Percentiles rank a stretch among this genome's conserved stretches.
phyloP scores from a whole-genome alignment of 2,113 vertebrate species.

The Ciconia boyciana region DNA sequence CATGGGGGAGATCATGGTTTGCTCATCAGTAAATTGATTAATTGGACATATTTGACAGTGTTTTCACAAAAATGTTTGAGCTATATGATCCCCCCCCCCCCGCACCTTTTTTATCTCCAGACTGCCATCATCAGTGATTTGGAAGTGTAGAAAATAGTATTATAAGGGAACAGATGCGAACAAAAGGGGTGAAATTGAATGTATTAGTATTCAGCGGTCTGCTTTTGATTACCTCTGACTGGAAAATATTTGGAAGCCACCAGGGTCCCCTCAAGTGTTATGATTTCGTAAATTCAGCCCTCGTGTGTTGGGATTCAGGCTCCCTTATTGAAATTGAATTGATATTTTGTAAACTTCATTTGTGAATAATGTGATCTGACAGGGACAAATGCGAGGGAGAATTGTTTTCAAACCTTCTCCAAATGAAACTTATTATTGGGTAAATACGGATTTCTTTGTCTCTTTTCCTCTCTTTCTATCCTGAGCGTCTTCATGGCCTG shows the following conservation, averaged over 20 bases:
- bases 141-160: slow-evolving; percentile 84
- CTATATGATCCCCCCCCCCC: not conserved
- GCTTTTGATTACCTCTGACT: slow-evolving; percentile 97
- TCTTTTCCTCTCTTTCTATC: slow-evolving; percentile 69
- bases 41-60: slow-evolving; percentile 32
- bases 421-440: slow-evolving; percentile 99
- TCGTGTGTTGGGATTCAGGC: slow-evolving; percentile 78
- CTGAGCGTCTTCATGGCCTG: slow-evolving; percentile 83
- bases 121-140: slow-evolving; percentile 65
- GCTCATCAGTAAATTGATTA: slow-evolving; percentile 41
- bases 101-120: not conserved
- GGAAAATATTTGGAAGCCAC: slow-evolving; percentile 87
- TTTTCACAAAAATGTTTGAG: slow-evolving; percentile 10
- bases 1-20: not conserved
- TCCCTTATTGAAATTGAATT: slow-evolving; percentile 97
- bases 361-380: slow-evolving; percentile 99
- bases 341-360: slow-evolving; percentile 99
- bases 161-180: slow-evolving; percentile 87
- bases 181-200: slow-evolving; percentile 96
- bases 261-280: slow-evolving; percentile 89
- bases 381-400: slow-evolving; percentile 98
- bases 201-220: slow-evolving; percentile 88
- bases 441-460: slow-evolving; percentile 96
- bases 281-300: slow-evolving; percentile 83
- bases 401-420: slow-evolving; percentile 96